These are phyloP conservation scores for Portunus trituberculatus DNA, from an alignment of 1,140 invertebrate species.

Conservation along the genomic window DNA sequence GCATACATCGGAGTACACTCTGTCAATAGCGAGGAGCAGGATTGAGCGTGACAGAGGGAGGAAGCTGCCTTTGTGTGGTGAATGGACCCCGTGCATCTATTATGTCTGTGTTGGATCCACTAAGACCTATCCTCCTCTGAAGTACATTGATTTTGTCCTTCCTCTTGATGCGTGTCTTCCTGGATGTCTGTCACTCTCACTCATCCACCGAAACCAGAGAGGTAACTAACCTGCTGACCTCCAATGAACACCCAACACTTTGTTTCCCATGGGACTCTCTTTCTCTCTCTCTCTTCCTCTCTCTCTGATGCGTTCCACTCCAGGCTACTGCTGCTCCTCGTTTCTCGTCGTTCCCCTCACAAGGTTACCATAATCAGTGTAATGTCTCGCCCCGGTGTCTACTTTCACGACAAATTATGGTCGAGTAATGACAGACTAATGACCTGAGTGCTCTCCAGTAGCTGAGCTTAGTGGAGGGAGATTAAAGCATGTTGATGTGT, in stretches of 20 bases:
- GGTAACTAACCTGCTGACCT: background rate
- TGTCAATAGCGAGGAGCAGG: background rate
- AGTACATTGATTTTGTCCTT: background rate
- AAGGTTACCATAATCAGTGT: slow-evolving; percentile 22
- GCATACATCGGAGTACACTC: background rate
- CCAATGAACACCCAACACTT: too few relatives aligned
- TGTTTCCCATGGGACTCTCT: too few relatives aligned
- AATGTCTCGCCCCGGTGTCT: background rate
- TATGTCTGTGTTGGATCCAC: background rate
- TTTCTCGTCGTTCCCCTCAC: slow-evolving; percentile 11
- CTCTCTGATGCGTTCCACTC: background rate
- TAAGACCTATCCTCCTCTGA: background rate
- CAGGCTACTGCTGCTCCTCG: background rate
- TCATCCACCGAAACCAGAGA: background rate
- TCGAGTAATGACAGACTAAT: background rate
- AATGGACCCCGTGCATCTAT: background rate
- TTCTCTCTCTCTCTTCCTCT: background rate
- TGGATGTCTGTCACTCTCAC: background rate
- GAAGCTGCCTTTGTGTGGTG: background rate
- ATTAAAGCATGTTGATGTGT: too few relatives aligned
- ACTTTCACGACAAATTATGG: slow-evolving; percentile 23
- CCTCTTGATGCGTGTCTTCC: background rate
- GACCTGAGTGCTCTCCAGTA: background rate
- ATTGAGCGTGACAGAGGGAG: background rate
- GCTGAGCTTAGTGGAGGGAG: too few relatives aligned